phyloP scores from a whole-genome alignment of 2,113 vertebrate genomes.

The Carassius carassius region DNA sequence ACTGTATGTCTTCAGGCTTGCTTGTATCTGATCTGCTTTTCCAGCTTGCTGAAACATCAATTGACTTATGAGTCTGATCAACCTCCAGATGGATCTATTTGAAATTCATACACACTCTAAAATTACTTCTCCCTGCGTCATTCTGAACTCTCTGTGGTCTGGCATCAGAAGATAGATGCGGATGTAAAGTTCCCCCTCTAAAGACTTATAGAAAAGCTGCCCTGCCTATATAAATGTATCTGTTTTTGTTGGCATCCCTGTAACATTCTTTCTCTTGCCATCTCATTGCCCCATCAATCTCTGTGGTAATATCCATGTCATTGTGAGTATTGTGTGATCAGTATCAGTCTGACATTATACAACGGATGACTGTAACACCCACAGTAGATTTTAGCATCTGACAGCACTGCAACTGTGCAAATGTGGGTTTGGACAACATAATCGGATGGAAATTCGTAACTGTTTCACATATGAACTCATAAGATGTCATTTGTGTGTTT shows the following conservation, averaged over 20 bases:
- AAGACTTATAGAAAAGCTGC: slow-evolving; percentile 31
- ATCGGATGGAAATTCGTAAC: neutral
- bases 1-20: neutral
- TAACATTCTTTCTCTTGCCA: neutral
- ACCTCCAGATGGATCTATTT: slow-evolving; percentile 51
- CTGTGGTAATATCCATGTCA: neutral
- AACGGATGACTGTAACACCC: neutral
- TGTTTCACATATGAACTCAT: neutral
- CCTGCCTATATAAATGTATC: neutral
- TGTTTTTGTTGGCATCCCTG: neutral
- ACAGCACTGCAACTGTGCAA: neutral
- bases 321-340: slow-evolving; percentile 15
- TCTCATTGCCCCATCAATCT: neutral
- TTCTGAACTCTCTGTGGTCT: slow-evolving; percentile 41
- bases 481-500: neutral
- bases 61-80: slow-evolving; percentile 45
- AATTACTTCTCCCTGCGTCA: slow-evolving; percentile 45
- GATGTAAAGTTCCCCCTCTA: slow-evolving; percentile 6
- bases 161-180: slow-evolving; percentile 39
- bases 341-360: neutral
- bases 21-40: slow-evolving; percentile 15
- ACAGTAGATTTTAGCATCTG: neutral
- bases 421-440: neutral
- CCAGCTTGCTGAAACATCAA: slow-evolving; percentile 37
- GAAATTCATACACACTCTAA: slow-evolving; percentile 52